Evolutionary conservation across 2,113 vertebrate species (phyloP).

Genomic region (Hyla sarda): DNA sequence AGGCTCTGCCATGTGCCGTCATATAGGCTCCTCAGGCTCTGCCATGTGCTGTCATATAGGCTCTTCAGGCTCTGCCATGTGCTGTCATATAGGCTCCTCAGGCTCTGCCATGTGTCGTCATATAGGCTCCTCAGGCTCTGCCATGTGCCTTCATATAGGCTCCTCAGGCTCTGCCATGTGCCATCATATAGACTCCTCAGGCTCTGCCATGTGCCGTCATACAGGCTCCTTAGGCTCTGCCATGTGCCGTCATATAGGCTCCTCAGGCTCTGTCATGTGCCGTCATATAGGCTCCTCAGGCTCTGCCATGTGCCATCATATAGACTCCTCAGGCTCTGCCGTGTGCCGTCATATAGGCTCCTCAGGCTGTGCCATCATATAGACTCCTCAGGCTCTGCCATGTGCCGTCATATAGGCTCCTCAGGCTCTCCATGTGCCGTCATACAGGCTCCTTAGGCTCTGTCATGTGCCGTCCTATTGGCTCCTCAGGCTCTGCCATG

Average conservation of each 20-base stretch:
- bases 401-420: too few relatives aligned
- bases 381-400: too few relatives aligned
- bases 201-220: too few relatives aligned
- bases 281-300: not conserved
- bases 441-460: not conserved
- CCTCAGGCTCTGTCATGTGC: too few relatives aligned
- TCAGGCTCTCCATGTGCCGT: not conserved
- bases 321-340: too few relatives aligned
- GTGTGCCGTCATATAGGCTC: too few relatives aligned
- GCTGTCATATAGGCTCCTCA: not conserved
- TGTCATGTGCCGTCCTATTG: not conserved
- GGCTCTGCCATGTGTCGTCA: not conserved
- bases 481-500: not conserved
- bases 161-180: not conserved
- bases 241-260: too few relatives aligned
- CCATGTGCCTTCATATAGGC: not conserved
- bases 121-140: not conserved
- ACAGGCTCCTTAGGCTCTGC: not conserved
- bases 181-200: too few relatives aligned
- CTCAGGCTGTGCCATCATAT: too few relatives aligned
- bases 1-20: too few relatives aligned
- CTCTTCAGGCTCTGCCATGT: not conserved
- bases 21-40: not conserved
- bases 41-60: not conserved
- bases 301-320: too few relatives aligned